Conservation (phyloP, 35 echinoderm and acorn worm genomes). For the Hemicentrotus pulcherrimus region DNA sequence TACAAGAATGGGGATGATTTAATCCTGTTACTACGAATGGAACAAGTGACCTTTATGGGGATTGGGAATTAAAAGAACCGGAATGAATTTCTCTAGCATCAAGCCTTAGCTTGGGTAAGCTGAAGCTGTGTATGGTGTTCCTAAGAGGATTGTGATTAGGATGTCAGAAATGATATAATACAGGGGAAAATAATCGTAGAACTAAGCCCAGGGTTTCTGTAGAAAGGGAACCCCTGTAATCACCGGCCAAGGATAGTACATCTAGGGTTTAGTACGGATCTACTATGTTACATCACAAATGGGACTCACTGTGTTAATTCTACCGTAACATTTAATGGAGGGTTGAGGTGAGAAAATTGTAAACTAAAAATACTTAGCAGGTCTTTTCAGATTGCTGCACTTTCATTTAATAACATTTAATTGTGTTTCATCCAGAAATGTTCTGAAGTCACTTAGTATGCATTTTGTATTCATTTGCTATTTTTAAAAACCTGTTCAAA, state of each 20-base stretch:
- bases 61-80: not conserved
- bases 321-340: not conserved
- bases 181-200: not conserved
- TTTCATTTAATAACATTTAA: not conserved
- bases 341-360: not conserved
- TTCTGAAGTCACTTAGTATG: not conserved
- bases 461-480: not conserved
- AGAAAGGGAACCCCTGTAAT: not conserved
- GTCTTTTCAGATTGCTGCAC: not conserved
- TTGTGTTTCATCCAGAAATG: not conserved
- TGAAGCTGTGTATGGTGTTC: not conserved
- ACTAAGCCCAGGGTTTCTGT: not conserved
- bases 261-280: not conserved
- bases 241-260: not conserved
- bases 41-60: constrained; percentile 9
- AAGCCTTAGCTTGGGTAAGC: not conserved
- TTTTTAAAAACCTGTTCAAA: too few relatives aligned
- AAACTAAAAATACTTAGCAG: not conserved
- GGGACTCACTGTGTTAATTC: not conserved
- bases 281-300: not conserved
- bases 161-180: not conserved
- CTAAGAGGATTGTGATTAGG: not conserved
- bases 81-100: not conserved
- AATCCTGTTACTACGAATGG: not conserved
- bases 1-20: not conserved